Percentiles rank a stretch among this genome's conserved stretches.
Conservation (phyloP, 1,140 invertebrate species). For the Brachionus sp. region DNA sequence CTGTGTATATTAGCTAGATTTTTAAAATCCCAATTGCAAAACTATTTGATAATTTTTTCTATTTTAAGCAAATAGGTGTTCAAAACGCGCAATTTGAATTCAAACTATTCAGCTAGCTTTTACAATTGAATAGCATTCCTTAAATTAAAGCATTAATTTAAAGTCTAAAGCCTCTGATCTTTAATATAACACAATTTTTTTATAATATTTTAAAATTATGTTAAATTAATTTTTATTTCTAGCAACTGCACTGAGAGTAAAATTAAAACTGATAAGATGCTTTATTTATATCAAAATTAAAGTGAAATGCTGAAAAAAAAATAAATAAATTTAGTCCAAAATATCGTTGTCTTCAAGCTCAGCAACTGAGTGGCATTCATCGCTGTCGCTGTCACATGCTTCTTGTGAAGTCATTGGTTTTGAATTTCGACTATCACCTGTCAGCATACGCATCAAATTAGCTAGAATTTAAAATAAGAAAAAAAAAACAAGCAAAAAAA, state of each 20-base stretch:
- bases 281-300: constrained; percentile 1
- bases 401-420: not conserved
- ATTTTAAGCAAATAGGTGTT: not conserved
- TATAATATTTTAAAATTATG: not conserved
- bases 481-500: not conserved
- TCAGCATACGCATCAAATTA: not conserved
- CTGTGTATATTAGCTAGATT: not conserved
- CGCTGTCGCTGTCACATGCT: not conserved
- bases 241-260: not conserved
- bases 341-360: constrained; percentile 19
- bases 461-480: not conserved
- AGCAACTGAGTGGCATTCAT: not conserved
- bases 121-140: not conserved
- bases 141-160: too few relatives aligned
- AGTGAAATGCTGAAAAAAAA: not conserved
- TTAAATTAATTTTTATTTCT: not conserved
- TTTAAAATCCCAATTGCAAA: not conserved
- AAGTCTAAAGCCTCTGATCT: not conserved
- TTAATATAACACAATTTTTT: not conserved
- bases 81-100: not conserved
- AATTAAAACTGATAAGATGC: not conserved
- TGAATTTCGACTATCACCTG: not conserved
- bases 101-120: not conserved
- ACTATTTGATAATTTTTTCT: not conserved
- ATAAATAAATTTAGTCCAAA: constrained; percentile 10